A percentile compares a stretch with the other conserved stretches of the same genome.
Conservation (phyloP, 2,888 invertebrate genomes). For the Hanleya hanleyi region DNA sequence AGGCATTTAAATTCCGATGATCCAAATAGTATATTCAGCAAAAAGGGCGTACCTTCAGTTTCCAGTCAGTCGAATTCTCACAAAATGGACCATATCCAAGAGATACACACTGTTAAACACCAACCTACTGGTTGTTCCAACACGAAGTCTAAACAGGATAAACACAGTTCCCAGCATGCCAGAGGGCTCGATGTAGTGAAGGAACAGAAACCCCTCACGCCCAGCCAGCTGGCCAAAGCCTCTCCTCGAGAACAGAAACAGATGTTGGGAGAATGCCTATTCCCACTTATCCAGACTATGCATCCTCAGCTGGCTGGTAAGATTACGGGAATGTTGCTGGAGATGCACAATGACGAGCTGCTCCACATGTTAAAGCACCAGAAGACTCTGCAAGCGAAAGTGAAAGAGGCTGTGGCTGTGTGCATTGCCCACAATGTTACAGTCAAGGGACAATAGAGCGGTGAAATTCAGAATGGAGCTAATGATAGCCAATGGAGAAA, state of each 20-base stretch:
- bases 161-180: conserved; percentile 65
- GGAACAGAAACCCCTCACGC: conserved; percentile 93
- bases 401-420: conserved; percentile 48
- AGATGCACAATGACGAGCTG: conserved; percentile 98
- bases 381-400: conserved; percentile 95
- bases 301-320: conserved; percentile 95
- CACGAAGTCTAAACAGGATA: conserved; percentile 36
- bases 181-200: conserved; percentile 93
- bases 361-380: conserved; percentile 98
- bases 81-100: conserved; percentile 32
- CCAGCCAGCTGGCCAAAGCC: conserved; percentile 97
- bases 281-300: conserved; percentile 92
- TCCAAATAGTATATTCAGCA: conserved; percentile 38
- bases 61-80: conserved; percentile 85
- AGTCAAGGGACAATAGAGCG: no score
- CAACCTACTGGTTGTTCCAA: conserved; percentile 27
- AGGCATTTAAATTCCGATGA: conserved; percentile 53
- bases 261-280: conserved; percentile 98
- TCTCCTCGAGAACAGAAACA: conserved; percentile 98
- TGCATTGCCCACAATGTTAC: no score
- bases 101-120: not conserved
- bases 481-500: no score
- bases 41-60: conserved; percentile 84
- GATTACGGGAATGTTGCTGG: conserved; percentile 99
- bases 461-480: no score